Conservation (phyloP, 2,113 vertebrate genomes). For the Mus pahari region DNA sequence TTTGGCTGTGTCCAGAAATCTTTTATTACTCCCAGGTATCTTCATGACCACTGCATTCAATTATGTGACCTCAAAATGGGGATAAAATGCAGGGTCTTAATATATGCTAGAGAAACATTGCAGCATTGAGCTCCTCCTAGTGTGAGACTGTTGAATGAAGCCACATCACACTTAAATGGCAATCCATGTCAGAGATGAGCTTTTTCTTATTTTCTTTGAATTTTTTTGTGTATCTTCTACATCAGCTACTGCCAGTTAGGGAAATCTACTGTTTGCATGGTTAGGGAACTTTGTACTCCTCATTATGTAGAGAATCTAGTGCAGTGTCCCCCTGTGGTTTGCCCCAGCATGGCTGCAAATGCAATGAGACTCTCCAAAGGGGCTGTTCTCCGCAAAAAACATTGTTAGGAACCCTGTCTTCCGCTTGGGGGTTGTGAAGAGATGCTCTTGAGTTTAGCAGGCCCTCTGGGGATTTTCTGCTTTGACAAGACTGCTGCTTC, state of each 20-base stretch:
- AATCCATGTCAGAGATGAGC: background rate
- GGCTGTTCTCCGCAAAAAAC: background rate
- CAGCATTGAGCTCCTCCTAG: background rate
- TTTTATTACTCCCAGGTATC: background rate
- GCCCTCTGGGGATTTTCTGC: background rate
- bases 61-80: background rate
- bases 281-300: background rate
- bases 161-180: background rate
- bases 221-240: background rate
- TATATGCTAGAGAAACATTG: background rate
- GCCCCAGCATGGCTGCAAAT: slow-evolving; percentile 19
- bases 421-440: background rate
- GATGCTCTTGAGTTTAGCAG: background rate
- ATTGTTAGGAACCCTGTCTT: background rate
- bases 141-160: background rate
- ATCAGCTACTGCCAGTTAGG: slow-evolving; percentile 30
- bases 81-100: background rate
- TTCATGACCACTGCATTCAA: background rate
- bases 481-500: background rate
- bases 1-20: background rate
- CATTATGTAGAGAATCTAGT: background rate
- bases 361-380: background rate
- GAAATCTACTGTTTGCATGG: background rate
- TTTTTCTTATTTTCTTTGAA: slow-evolving; percentile 27
- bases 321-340: slow-evolving; percentile 52